Evolutionary conservation across 2,797 vertebrate genomes (phyloP), one percentile per base, ranked within the genome.

Genomic region (Streptopelia turtur): DNA sequence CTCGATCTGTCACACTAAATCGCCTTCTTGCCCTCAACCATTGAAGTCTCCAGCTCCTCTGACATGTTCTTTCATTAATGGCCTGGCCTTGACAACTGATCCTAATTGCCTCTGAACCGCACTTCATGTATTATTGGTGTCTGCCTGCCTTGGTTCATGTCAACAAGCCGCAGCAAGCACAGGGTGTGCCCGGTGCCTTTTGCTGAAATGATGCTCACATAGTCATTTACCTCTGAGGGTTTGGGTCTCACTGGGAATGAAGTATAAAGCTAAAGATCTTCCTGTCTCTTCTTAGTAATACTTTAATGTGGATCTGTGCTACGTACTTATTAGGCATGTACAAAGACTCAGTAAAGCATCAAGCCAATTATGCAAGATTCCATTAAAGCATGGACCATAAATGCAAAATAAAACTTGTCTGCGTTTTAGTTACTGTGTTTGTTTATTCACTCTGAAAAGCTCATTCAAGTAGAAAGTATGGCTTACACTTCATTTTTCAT

Each of bases 61-160:
- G 97, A 98, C 98, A 97, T 98, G 98, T 98, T 98, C 98, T 98
- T 99, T 99, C 98, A 99, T 99, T 99, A 99, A 99, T 98, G 98
- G 98, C 98, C 98, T 97, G 97, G 98, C 98, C 98, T 98, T 99
- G 99, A 99, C 99, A 99, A 99, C 99, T 99, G 98, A 99, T 99
- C 98, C 99, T 99, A 99, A 99, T 99, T 99, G 98, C 98, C 98
- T 99, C 98, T 99, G 98, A 99, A 98, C 98, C 98, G 84, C 98
- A 98, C 98, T 99, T 99, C 98, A 98, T 99, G 99, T 99, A 99
- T 99, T 99, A 99, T 99, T 99, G 99, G 99, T 99, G 98, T 98
- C 98, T 99, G 98, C 98, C 98, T 98, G 98, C 98, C 98, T 98
- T 97, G 98, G 98, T 98, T 98, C 98, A 98, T 98, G 98, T 99